These are phyloP conservation scores for Megaceryle torquata DNA, from an alignment of 2,113 vertebrate genomes.

Conservation along the genomic window DNA sequence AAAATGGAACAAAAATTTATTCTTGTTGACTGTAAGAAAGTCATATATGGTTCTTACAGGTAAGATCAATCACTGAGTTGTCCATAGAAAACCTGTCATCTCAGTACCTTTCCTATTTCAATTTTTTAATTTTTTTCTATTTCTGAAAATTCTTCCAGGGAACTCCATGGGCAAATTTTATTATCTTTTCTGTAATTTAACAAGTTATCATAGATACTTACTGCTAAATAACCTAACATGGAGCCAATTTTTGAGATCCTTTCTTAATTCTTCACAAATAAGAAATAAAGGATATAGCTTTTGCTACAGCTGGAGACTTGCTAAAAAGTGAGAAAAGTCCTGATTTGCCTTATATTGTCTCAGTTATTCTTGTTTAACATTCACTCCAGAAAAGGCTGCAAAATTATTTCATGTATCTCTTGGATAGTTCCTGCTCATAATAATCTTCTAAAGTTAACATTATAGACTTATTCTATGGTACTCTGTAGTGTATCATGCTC, in stretches of 20 bases:
- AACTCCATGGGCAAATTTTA: background rate
- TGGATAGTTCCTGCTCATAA: background rate
- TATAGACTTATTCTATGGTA: background rate
- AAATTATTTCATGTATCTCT: background rate
- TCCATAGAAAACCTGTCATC: background rate
- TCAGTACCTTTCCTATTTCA: background rate
- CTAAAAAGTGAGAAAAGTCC: background rate
- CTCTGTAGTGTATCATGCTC: background rate
- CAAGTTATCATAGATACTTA: background rate
- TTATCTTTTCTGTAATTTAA: background rate
- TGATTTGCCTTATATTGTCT: background rate
- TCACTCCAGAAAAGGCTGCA: background rate
- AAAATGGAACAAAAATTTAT: constrained; percentile 93
- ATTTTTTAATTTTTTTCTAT: background rate
- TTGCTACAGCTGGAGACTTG: background rate
- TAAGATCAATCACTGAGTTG: constrained; percentile 61
- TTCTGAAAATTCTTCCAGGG: background rate
- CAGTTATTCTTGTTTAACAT: background rate
- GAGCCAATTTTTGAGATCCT: background rate
- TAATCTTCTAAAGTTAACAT: background rate
- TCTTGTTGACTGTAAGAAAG: constrained; percentile 90
- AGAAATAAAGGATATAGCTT: background rate
- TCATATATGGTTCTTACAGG: constrained; percentile 96
- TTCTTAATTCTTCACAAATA: background rate
- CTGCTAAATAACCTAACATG: background rate